Base-by-base conservation (phyloP, 2,797 vertebrate genomes). In the Sebastes vulpes region DNA sequence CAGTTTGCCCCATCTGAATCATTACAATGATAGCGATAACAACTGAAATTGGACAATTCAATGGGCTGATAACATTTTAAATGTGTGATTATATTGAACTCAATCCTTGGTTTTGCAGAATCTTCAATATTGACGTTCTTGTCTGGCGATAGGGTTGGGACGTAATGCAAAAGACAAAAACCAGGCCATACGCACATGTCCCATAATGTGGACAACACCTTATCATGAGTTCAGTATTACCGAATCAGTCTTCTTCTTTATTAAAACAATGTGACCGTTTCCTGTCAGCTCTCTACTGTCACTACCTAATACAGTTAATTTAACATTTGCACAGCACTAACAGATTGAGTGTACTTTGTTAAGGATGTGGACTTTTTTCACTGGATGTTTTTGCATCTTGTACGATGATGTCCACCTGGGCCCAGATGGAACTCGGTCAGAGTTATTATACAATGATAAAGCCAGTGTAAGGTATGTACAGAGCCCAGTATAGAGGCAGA, bases 401-500 rank as follows among this genome's bases (percentile, higher is more conserved):
- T 26, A 29, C 4, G 14, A 66, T 52, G 28, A 69, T 77, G 72
- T 84, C 54, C 52, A 18, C 23, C 21, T 0, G 10, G 9, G 6
- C 32, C 53, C 23, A 2, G 54, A 9, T 67, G 71, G 57, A 64
- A 59, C 78, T 38, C 69, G 29, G 75, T 58, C 48, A 42, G 69
- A 87, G 75, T 84, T 84, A 72, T 89, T 84, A 75, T 83, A 79
- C 83, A 85, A 86, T 75, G 81, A 89, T 90, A 90, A 89, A 90
- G 90, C 91, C 82, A 75, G 84, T 81, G 82, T 70, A 61, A 84
- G 89, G 82, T 90, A 83, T 90, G 85, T 86, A 89, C 83, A 87
- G 89, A 88, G 86, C 84, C 79, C 75, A 32, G 83, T 86, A 88
- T 50, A 91, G 88, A 92, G 84, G 93, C 86, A 86, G 82, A 84